Evolutionary conservation across 1,140 invertebrate genomes (phyloP).

Genomic region (Orius insidiosus): DNA sequence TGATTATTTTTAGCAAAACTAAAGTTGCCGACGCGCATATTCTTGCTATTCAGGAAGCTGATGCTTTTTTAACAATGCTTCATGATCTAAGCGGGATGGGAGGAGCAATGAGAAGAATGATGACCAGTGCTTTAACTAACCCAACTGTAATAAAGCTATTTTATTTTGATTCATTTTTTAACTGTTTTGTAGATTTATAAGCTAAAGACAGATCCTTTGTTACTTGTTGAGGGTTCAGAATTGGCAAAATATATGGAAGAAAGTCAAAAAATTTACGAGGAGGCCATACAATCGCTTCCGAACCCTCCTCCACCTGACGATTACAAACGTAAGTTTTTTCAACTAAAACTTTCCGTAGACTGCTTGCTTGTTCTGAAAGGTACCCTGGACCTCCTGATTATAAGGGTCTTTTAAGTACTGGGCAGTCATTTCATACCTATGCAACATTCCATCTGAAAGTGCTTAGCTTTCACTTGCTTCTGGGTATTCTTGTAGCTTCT

Average conservation of each 20-base stretch:
- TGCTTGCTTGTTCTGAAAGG: too few species aligned
- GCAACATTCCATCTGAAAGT: too few species aligned
- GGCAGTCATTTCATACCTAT: too few species aligned
- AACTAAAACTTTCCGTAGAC: too few species aligned
- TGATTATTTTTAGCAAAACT: conserved; percentile 25
- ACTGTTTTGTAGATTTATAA: background rate
- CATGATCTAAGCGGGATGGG: conserved; percentile 89
- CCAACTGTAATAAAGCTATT: conserved; percentile 43
- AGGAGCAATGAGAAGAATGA: conserved; percentile 79
- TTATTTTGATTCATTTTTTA: conserved; percentile 6
- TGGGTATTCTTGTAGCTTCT: too few species aligned
- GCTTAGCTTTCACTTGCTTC: too few species aligned
- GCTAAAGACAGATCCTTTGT: conserved; percentile 20
- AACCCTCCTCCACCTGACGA: conserved; percentile 68
- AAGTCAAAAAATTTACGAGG: conserved; percentile 58
- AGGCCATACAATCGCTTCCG: conserved; percentile 56
- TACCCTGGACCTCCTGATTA: background rate
- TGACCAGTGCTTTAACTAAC: conserved; percentile 77
- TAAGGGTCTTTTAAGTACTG: conserved; percentile 1
- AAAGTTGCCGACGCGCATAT: conserved; percentile 22
- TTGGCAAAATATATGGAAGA: conserved; percentile 42
- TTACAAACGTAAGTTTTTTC: conserved; percentile 33
- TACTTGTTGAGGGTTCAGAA: conserved; percentile 28
- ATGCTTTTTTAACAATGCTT: conserved; percentile 70
- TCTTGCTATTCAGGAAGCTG: conserved; percentile 38